Evolutionary conservation across 2,113 vertebrate species (phyloP).

Genomic region (Scalopus aquaticus): DNA sequence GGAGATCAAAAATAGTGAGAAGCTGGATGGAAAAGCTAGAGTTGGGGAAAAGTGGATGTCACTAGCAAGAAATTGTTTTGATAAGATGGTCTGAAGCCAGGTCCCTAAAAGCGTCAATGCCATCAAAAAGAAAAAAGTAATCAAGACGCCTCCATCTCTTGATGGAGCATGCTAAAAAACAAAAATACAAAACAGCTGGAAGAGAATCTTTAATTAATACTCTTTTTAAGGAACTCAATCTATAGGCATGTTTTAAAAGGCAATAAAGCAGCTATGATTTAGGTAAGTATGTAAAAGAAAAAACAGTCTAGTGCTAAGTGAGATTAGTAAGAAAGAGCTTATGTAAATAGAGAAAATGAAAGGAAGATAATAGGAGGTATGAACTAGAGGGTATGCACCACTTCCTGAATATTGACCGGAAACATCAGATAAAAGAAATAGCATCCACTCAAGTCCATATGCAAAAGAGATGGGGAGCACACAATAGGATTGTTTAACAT

Average conservation of each 20-base stretch:
- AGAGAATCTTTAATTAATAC: conserved; percentile 58
- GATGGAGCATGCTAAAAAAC: neutral
- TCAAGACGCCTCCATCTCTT: neutral
- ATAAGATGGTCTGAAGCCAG: neutral
- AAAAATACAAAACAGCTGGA: conserved; percentile 1
- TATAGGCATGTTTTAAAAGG: conserved; percentile 34
- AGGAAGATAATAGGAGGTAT: conserved; percentile 12
- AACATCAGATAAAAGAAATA: conserved; percentile 5
- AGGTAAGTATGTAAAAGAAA: conserved; percentile 54
- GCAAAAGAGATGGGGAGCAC: neutral
- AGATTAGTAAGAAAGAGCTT: neutral
- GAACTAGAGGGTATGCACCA: neutral
- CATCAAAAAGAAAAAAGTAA: neutral
- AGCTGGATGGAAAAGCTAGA: neutral
- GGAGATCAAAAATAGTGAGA: too few species aligned
- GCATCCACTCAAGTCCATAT: neutral
- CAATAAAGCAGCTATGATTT: conserved; percentile 46
- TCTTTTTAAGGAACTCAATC: conserved; percentile 18
- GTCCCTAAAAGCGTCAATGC: neutral
- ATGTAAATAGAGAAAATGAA: neutral
- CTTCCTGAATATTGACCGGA: conserved; percentile 38
- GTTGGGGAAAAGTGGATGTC: neutral
- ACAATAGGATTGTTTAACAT: neutral
- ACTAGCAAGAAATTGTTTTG: neutral
- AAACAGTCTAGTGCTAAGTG: neutral